Evolutionary conservation across 2,113 vertebrate genomes (phyloP).

Genomic region (Morphnarchus princeps): DNA sequence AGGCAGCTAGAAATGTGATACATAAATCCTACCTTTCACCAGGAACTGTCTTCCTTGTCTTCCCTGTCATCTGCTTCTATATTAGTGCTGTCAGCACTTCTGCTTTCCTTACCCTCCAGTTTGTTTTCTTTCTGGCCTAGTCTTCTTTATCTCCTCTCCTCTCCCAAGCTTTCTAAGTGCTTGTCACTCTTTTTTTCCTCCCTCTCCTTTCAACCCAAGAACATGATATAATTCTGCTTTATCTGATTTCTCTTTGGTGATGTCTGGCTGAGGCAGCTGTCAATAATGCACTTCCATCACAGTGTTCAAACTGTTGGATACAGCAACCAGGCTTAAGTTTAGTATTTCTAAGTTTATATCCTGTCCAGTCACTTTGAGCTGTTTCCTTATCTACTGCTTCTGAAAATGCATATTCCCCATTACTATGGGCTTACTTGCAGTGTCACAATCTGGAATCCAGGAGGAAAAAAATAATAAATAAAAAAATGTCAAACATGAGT

Average conservation of each 20-base stretch:
- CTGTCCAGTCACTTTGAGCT: background rate
- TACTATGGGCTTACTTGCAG: background rate
- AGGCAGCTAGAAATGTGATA: background rate
- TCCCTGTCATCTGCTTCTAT: constrained; percentile 1
- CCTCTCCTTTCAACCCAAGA: background rate
- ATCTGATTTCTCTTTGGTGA: background rate
- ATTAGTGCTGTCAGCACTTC: constrained; percentile 18
- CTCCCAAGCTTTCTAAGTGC: background rate
- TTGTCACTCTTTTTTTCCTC: background rate
- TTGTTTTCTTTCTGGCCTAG: constrained; percentile 11
- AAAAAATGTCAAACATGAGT: background rate
- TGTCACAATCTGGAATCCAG: background rate
- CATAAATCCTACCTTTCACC: constrained; percentile 10
- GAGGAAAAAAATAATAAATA: background rate
- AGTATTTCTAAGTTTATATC: background rate
- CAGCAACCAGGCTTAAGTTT: background rate
- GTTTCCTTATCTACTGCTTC: background rate
- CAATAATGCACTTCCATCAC: background rate
- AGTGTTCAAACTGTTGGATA: background rate
- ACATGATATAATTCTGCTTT: background rate
- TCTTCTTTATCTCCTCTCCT: background rate
- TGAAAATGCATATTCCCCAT: background rate
- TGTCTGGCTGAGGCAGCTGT: background rate
- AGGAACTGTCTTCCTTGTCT: background rate
- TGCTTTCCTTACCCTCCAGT: background rate